Percentiles rank a stretch among this genome's conserved stretches.
These are phyloP conservation scores for Danio tinwini DNA, from an alignment of 2,797 vertebrate species.

Conservation along the genomic window DNA sequence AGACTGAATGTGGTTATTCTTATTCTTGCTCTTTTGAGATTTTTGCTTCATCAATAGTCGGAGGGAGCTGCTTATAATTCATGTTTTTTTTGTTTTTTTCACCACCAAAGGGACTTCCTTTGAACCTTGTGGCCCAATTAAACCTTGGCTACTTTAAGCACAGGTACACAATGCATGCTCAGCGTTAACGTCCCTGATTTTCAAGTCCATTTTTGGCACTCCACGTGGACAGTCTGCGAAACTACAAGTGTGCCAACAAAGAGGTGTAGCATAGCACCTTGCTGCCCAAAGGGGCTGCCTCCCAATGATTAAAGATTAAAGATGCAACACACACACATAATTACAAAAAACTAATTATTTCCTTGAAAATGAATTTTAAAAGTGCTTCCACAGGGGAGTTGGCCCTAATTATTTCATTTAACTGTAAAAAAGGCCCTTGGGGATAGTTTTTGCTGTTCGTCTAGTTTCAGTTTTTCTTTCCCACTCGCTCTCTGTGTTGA, in stretches of 20 bases:
- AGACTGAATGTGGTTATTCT: slow-evolving; percentile 75
- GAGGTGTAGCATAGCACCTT: slow-evolving; percentile 70
- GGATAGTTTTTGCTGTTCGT: slow-evolving; percentile 71
- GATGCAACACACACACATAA: slow-evolving; percentile 62
- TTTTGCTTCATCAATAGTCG: slow-evolving; percentile 71
- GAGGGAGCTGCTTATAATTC: slow-evolving; percentile 81
- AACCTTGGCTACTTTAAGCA: slow-evolving; percentile 66
- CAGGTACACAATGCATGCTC: slow-evolving; percentile 62
- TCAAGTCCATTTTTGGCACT: slow-evolving; percentile 48
- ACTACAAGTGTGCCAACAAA: slow-evolving; percentile 48
- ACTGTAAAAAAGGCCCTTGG: slow-evolving; percentile 78
- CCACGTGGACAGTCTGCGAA: slow-evolving; percentile 42
- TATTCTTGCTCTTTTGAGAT: slow-evolving; percentile 70
- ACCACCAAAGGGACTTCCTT: slow-evolving; percentile 74
- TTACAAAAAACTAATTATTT: slow-evolving; percentile 78
- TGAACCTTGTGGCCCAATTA: slow-evolving; percentile 78
- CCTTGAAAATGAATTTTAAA: slow-evolving; percentile 77
- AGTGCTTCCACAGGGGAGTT: slow-evolving; percentile 75
- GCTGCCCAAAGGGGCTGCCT: slow-evolving; percentile 75
- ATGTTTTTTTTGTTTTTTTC: slow-evolving; percentile 65
- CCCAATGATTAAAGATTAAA: slow-evolving; percentile 81
- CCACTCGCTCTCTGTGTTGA: slow-evolving; percentile 17
- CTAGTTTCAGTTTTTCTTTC: slow-evolving; percentile 62
- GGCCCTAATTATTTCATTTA: slow-evolving; percentile 84
- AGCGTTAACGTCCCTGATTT: slow-evolving; percentile 64